Evolutionary conservation across 2,888 invertebrate species (phyloP).

Genomic region (Leptarthrus brevirostris): DNA sequence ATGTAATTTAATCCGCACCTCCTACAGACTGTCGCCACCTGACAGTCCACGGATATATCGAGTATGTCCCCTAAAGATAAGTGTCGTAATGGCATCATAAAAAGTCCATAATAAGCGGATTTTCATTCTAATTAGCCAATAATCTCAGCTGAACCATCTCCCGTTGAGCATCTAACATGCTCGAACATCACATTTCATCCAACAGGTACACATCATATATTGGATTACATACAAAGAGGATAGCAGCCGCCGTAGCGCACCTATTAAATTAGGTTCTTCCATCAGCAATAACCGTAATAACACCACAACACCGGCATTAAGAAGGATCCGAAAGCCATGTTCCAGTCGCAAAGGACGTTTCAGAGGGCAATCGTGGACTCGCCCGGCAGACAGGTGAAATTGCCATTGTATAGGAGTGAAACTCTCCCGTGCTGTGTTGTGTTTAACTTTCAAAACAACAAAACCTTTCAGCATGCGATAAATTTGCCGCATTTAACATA

Average conservation of each 20-base stretch:
- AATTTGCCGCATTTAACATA: conserved; percentile 46
- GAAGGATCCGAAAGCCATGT: conserved; percentile 44
- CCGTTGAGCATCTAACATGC: conserved; percentile 19
- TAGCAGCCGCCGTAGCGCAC: conserved; percentile 31
- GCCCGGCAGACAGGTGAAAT: not conserved
- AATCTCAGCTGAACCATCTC: conserved; percentile 54
- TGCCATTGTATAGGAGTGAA: not conserved
- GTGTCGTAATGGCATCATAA: conserved; percentile 56
- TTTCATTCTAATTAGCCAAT: conserved; percentile 58
- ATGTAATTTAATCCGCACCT: too few species aligned
- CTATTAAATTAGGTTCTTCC: conserved; percentile 54
- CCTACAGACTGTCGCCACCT: not conserved
- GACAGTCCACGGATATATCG: not conserved
- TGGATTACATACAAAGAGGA: conserved; percentile 48
- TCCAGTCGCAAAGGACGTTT: conserved; percentile 5
- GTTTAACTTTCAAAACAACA: conserved; percentile 16
- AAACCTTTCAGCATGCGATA: conserved; percentile 44
- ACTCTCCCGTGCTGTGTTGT: not conserved
- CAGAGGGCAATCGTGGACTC: not conserved
- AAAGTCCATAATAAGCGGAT: conserved; percentile 57
- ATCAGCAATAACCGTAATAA: conserved; percentile 53
- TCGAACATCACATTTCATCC: conserved; percentile 51
- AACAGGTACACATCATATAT: conserved; percentile 52
- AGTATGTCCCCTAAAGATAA: conserved; percentile 56
- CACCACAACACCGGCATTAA: conserved; percentile 45